These are phyloP conservation scores for Melierax canorus DNA, from an alignment of 2,113 vertebrate species.

Conservation along the genomic window DNA sequence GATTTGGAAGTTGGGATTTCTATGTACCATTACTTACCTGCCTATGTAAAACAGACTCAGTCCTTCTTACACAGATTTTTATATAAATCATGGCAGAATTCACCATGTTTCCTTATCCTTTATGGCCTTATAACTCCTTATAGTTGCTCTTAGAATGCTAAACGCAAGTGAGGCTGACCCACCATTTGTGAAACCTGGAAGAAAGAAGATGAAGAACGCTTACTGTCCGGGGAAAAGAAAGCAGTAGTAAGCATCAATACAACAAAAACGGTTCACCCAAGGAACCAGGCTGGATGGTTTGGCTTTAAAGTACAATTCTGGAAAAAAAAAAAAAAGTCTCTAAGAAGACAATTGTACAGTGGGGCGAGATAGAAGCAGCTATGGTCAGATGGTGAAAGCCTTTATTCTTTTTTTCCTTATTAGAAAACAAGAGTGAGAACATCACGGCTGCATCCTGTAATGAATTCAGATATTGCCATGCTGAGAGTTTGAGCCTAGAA, in stretches of 20 bases:
- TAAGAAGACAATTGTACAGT: not conserved
- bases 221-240: not conserved
- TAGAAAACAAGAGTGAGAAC: not conserved
- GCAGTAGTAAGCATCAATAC: not conserved
- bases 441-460: not conserved
- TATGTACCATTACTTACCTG: not conserved
- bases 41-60: not conserved
- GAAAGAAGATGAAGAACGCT: not conserved
- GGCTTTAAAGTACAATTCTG: not conserved
- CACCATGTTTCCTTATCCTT: not conserved
- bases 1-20: not conserved
- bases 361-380: not conserved
- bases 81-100: not conserved
- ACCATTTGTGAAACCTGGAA: not conserved
- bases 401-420: not conserved
- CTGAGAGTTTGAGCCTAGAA: not conserved
- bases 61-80: not conserved
- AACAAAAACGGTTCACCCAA: rapidly evolving
- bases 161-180: not conserved
- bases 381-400: not conserved
- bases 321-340: not conserved
- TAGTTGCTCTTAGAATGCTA: not conserved
- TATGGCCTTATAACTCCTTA: not conserved
- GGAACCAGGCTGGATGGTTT: not conserved
- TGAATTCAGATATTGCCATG: not conserved